Evolutionary conservation across 2,888 invertebrate genomes (phyloP).

Genomic region (Euplagia quadripunctaria): DNA sequence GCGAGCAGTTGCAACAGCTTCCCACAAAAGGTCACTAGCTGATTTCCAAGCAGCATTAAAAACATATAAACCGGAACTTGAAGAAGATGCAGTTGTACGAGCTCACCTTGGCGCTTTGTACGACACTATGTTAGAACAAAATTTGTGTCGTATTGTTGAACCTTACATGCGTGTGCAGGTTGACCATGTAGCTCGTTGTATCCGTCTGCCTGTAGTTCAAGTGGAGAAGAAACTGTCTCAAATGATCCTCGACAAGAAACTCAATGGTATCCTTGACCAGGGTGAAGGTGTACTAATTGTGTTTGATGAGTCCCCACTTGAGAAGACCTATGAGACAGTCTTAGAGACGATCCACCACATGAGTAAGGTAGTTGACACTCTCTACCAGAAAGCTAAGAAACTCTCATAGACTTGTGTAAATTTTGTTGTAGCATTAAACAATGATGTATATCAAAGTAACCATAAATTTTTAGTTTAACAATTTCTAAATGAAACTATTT

Average conservation of each 20-base stretch:
- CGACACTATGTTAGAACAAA: conserved; percentile 99
- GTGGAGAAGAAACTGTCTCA: conserved; percentile 99
- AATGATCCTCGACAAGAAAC: conserved; percentile 99
- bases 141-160: conserved; percentile 99
- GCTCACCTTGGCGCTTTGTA: conserved; percentile 98
- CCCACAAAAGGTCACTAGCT: conserved; percentile 98
- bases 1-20: conserved; percentile 98
- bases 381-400: conserved; percentile 99
- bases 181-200: conserved; percentile 96
- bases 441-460: conserved; percentile 82
- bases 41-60: conserved; percentile 97
- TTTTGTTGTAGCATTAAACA: conserved; percentile 82
- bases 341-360: conserved; percentile 99
- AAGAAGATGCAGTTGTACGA: conserved; percentile 98
- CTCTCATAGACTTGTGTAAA: conserved; percentile 91
- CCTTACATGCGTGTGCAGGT: conserved; percentile 99
- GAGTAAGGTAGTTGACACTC: conserved; percentile 99
- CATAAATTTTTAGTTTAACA: conserved; percentile 78
- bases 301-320: conserved; percentile 97
- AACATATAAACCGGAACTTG: conserved; percentile 95
- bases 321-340: conserved; percentile 99
- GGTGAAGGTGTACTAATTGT: conserved; percentile 99
- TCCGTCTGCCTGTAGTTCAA: conserved; percentile 94
- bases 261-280: conserved; percentile 99
- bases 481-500: conserved; percentile 79